These are phyloP conservation scores for Gadus chalcogrammus DNA, from an alignment of 2,113 vertebrate species.

Conservation along the genomic window DNA sequence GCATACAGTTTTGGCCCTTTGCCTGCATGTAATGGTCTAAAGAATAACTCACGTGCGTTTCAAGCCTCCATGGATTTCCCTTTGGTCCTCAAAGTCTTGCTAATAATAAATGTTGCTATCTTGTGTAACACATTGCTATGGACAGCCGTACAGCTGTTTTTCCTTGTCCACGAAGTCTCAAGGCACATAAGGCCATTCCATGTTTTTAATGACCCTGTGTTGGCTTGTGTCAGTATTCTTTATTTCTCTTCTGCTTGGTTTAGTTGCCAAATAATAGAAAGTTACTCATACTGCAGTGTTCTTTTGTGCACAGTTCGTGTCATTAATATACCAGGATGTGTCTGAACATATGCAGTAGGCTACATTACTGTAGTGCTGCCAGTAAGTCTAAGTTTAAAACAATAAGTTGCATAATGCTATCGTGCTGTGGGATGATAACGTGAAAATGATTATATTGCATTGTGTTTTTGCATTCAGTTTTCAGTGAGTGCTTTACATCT, in stretches of 20 bases:
- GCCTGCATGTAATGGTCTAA: too few species aligned
- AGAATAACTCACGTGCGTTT: background rate
- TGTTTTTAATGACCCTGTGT: constrained; percentile 49
- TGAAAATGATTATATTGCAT: too few species aligned
- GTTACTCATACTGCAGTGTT: too few species aligned
- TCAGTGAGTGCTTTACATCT: too few species aligned
- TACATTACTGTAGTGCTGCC: too few species aligned
- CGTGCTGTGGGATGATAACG: too few species aligned
- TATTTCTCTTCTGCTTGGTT: background rate
- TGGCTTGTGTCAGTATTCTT: background rate
- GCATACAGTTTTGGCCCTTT: background rate
- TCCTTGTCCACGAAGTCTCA: constrained; percentile 20
- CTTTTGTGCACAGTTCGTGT: too few species aligned
- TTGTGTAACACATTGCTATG: constrained; percentile 40
- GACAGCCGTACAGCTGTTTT: constrained; percentile 28
- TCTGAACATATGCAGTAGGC: too few species aligned
- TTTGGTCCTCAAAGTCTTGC: constrained; percentile 39
- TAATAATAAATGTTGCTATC: constrained; percentile 48
- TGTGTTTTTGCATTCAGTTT: too few species aligned
- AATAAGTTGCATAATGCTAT: too few species aligned
- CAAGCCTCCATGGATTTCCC: background rate
- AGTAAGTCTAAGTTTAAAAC: too few species aligned
- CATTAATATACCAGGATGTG: too few species aligned
- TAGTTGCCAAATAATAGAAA: background rate
- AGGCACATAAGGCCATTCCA: constrained; percentile 45